phyloP scores from a whole-genome alignment of 2,888 invertebrate species.

The Polymixis flavicincta region DNA sequence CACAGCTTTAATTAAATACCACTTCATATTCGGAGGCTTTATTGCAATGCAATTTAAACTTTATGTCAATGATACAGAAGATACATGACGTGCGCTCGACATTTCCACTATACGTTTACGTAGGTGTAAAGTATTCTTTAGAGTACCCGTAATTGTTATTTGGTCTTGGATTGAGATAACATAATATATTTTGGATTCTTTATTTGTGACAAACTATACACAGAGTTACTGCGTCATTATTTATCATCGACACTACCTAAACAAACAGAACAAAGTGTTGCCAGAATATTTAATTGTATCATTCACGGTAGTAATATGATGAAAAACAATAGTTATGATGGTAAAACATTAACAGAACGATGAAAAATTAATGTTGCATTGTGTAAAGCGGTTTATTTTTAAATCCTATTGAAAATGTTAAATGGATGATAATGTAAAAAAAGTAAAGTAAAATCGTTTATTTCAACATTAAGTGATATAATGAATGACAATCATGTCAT shows the following conservation, averaged over 20 bases:
- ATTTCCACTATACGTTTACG: neutral
- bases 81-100: neutral
- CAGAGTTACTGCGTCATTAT: no score
- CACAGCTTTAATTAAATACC: slow-evolving; percentile 18
- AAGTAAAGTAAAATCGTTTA: no score
- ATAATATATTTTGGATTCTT: no score
- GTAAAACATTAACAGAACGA: slow-evolving; percentile 6
- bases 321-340: neutral
- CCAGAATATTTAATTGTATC: no score
- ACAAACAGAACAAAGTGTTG: no score
- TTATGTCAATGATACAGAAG: neutral
- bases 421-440: no score
- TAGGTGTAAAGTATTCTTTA: neutral
- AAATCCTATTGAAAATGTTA: no score
- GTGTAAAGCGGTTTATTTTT: slow-evolving; percentile 18
- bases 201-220: no score
- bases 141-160: no score
- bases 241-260: no score
- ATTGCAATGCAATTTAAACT: neutral
- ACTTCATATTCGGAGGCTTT: neutral
- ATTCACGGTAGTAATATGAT: neutral
- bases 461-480: no score
- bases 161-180: no score
- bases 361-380: slow-evolving; percentile 1
- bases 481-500: slow-evolving; percentile 28